Percentiles rank a stretch among this genome's conserved stretches.
Evolutionary conservation across 2,113 vertebrate genomes (phyloP).

Genomic region (Zosterops pallidus): DNA sequence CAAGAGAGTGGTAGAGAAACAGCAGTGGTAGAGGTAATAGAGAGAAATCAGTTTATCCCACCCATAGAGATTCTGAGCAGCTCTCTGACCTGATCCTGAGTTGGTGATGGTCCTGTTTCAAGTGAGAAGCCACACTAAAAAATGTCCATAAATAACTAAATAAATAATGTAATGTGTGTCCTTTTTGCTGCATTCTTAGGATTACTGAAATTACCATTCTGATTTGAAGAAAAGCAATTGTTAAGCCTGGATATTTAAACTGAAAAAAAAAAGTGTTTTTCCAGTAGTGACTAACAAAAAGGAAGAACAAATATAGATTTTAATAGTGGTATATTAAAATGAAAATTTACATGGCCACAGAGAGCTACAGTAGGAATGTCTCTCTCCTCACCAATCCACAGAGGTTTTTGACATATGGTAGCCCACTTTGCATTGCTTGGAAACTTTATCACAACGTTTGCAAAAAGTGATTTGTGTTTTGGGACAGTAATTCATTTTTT

Average conservation of each 20-base stretch:
- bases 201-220: not conserved
- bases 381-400: not conserved
- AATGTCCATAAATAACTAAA: not conserved
- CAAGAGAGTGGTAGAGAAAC: not conserved
- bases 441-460: conserved; percentile 50
- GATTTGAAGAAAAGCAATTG: not conserved
- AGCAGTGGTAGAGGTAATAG: not conserved
- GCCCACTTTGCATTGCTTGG: not conserved
- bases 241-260: not conserved
- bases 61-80: not conserved
- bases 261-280: not conserved
- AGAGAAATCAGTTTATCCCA: not conserved
- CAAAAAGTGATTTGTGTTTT: conserved; percentile 68
- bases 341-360: not conserved
- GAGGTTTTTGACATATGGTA: conserved; percentile 26
- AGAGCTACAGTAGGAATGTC: not conserved
- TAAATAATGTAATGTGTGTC: not conserved
- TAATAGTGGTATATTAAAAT: not conserved
- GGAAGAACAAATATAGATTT: not conserved
- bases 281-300: not conserved
- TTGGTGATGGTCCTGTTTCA: not conserved
- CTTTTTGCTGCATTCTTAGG: not conserved
- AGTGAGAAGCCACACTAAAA: not conserved
- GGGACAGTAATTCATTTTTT: conserved; percentile 47
- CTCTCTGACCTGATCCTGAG: not conserved